Evolutionary conservation across 1,140 invertebrate genomes (phyloP), one percentile per base, ranked within the genome.

Genomic region (Pinna nobilis): DNA sequence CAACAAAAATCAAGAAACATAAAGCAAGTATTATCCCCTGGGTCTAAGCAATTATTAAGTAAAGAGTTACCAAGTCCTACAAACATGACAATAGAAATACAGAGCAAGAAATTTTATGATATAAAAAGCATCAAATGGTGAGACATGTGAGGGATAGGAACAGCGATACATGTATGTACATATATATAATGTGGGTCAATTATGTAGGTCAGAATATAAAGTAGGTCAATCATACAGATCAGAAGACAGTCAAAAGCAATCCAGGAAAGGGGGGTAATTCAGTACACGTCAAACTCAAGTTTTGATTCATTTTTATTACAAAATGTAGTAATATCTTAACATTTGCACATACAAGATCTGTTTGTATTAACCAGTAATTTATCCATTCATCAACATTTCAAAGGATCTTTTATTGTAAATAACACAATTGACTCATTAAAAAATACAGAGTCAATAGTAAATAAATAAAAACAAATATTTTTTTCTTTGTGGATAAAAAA

Each of bases 271-370:
- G 9, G 9, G n/a, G 9, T 44, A 11, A 11, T 9, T 44, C 39
- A n/a, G n/a, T 44, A 11, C 39, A 63, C 55, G 37, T 35, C 55
- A 59, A 18, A 59, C 15, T 30, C 55, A 35, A 59, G 37, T 59
- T 59, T 59, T 59, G 55, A 59, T 59, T 63, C 37, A 37, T 63
- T 63, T 53, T 63, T 63, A 63, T 63, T 63, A 63, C 59, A 63
- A 63, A 41, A 63, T 41, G 59, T 63, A 18, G 35, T 63, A 63
- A 63, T 63, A 63, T 63, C 59, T 63, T 63, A 63, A 63, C 59
- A 63, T 32, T 63, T 63, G 35, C 33, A 63, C 59, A 63, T 63
- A 32, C 37, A 32, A 20, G 59, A 63, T 37, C 59, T 63, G 35
- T 44, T 44, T 44, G 39, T 44, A 44, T 11, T 44, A 44, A 44